Percentiles rank a stretch among this genome's conserved stretches.
Conservation (phyloP, 2,888 invertebrate genomes). For the Pinctada fucata region DNA sequence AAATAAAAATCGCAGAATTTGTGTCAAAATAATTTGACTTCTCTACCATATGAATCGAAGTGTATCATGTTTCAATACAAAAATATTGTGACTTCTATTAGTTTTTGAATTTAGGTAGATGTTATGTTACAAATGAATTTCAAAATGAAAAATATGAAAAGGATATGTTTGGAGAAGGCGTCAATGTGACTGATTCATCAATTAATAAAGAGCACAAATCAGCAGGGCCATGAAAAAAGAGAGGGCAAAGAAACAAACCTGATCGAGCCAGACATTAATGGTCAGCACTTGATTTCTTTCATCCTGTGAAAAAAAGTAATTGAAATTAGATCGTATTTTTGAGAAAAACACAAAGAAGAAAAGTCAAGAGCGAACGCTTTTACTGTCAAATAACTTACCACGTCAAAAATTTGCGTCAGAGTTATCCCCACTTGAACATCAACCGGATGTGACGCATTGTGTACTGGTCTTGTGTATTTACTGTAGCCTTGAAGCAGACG, state of each 20-base stretch:
- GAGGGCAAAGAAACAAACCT: constrained; percentile 54
- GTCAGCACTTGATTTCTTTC: constrained; percentile 76
- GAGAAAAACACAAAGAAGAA: background rate
- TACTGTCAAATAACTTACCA: constrained; percentile 48
- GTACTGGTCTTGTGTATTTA: constrained; percentile 62
- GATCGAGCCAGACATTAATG: constrained; percentile 76
- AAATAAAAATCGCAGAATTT: no score
- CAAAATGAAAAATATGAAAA: no score
- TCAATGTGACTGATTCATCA: no score
- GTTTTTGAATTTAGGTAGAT: no score
- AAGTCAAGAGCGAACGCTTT: background rate
- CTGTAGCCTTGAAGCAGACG: constrained; percentile 61
- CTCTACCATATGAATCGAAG: no score
- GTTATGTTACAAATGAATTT: no score
- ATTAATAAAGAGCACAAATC: no score
- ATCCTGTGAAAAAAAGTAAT: constrained; percentile 62
- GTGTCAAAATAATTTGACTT: no score
- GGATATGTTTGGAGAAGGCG: no score
- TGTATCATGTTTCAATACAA: no score
- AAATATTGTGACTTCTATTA: no score
- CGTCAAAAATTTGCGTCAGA: constrained; percentile 70
- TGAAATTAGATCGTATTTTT: background rate
- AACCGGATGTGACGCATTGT: constrained; percentile 64
- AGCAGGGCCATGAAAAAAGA: no score
- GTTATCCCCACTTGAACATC: constrained; percentile 67